Evolutionary conservation across 2,888 invertebrate species (phyloP).

Genomic region (Cyclophora albipunctata): DNA sequence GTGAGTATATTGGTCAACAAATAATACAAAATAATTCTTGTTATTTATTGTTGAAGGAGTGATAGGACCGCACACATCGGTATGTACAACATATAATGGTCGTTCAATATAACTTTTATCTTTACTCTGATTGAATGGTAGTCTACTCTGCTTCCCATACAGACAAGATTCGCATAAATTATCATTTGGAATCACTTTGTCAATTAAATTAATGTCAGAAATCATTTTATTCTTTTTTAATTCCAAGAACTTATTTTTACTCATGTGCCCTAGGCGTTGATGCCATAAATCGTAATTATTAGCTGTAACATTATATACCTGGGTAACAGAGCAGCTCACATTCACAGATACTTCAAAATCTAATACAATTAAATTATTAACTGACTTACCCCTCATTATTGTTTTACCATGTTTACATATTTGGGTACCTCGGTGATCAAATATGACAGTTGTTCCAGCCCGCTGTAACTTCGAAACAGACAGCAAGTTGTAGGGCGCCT

Average conservation of each 20-base stretch:
- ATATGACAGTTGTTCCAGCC: background rate
- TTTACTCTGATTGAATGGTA: too few relatives aligned
- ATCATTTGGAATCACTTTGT: slow-evolving; percentile 6
- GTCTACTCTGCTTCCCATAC: too few relatives aligned
- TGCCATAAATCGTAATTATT: slow-evolving; percentile 6
- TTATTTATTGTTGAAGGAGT: slow-evolving; percentile 29
- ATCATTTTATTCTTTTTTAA: slow-evolving; percentile 15
- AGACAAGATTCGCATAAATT: slow-evolving; percentile 20
- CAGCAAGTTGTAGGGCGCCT: slow-evolving; percentile 27
- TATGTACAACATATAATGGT: background rate
- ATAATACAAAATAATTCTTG: slow-evolving; percentile 32
- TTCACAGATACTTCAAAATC: slow-evolving; percentile 3
- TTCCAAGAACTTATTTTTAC: slow-evolving; percentile 20
- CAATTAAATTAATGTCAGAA: slow-evolving; percentile 9
- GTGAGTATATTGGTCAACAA: slow-evolving; percentile 37
- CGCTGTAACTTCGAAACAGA: slow-evolving; percentile 2
- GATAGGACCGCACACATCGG: slow-evolving; percentile 16
- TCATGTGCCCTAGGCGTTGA: slow-evolving; percentile 27
- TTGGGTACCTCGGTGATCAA: background rate
- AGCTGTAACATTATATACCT: too few relatives aligned
- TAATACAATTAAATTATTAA: background rate
- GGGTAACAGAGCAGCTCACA: too few relatives aligned
- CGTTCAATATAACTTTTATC: too few relatives aligned
- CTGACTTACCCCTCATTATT: background rate
- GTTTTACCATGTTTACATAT: background rate